Conservation (phyloP, 2,113 vertebrate genomes). For the Scopus umbretta region DNA sequence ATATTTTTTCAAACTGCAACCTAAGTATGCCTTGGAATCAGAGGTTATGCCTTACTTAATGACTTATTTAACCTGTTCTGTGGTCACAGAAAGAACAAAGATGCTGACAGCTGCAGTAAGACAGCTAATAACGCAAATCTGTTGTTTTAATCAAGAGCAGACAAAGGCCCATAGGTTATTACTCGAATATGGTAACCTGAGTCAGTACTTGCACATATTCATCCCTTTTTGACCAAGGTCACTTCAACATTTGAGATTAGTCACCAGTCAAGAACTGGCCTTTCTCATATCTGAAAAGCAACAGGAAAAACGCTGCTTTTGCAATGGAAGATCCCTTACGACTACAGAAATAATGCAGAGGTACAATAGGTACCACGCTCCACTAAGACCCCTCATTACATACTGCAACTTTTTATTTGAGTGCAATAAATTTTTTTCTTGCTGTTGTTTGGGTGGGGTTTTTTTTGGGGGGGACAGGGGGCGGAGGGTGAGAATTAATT, state of each 20-base stretch:
- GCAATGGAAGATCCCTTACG: background rate
- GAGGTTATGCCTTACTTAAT: background rate
- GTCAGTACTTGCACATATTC: background rate
- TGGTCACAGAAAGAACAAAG: background rate
- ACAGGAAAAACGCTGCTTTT: background rate
- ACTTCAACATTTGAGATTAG: background rate
- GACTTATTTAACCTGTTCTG: background rate
- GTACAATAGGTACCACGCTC: background rate
- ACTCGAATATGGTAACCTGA: background rate
- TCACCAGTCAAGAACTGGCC: background rate
- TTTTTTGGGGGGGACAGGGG: too few relatives aligned
- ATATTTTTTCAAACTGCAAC: background rate
- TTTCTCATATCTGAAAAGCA: background rate
- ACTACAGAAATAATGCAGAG: background rate
- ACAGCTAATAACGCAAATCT: background rate
- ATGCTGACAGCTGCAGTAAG: background rate
- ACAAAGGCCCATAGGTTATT: background rate
- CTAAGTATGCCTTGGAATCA: background rate
- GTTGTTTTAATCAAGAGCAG: background rate
- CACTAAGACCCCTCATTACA: background rate
- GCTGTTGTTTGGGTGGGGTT: background rate
- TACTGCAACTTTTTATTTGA: background rate
- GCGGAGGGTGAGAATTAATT: too few relatives aligned
- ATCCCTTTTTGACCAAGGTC: background rate
- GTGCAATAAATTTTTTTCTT: background rate